Percentiles rank a stretch among this genome's conserved stretches.
These are phyloP conservation scores for Acleris laterana DNA, from an alignment of 2,888 invertebrate species.

Conservation along the genomic window DNA sequence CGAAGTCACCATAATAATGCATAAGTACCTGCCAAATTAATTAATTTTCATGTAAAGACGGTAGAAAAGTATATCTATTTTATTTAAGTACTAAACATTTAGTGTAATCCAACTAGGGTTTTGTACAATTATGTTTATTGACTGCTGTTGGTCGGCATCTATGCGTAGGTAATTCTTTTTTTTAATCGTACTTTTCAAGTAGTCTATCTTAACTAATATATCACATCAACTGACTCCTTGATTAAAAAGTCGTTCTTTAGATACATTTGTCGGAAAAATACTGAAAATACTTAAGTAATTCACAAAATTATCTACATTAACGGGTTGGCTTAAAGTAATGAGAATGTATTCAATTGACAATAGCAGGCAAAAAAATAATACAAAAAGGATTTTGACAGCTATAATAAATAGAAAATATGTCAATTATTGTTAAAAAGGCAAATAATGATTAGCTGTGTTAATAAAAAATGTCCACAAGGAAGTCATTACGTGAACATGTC, in stretches of 20 bases:
- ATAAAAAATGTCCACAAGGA: too few relatives aligned
- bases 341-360: too few relatives aligned
- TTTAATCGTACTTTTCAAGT: too few relatives aligned
- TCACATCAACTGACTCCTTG: slow-evolving; percentile 23
- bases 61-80: neutral
- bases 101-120: neutral
- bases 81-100: neutral
- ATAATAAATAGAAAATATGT: too few relatives aligned
- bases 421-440: too few relatives aligned
- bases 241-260: slow-evolving; percentile 9
- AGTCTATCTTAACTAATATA: slow-evolving; percentile 3
- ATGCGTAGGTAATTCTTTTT: too few relatives aligned
- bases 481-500: too few relatives aligned
- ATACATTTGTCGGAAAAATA: neutral
- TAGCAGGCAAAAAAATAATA: too few relatives aligned
- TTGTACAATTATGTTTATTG: neutral
- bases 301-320: neutral
- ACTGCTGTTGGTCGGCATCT: neutral
- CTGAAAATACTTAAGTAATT: slow-evolving; percentile 4
- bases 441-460: too few relatives aligned
- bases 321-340: too few relatives aligned
- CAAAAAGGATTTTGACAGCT: too few relatives aligned
- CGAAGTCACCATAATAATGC: neutral
- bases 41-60: neutral
- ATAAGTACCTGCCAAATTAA: neutral